Base-by-base conservation (phyloP, 2,888 invertebrate genomes). In the Lasioglossum zephyrum region DNA sequence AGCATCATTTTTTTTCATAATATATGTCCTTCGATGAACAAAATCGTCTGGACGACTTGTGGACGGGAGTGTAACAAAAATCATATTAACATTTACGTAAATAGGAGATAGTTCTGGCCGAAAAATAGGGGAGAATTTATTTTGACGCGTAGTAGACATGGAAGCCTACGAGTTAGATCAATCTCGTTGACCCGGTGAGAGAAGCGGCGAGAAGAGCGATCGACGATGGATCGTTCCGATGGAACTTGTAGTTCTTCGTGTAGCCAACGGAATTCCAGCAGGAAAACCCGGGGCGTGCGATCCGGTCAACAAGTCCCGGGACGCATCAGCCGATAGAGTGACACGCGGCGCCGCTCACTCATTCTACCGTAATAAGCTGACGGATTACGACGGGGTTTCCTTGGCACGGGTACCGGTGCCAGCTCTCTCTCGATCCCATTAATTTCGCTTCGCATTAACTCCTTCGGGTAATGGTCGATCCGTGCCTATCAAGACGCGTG, bases 371-470 rank as follows among this genome's bases (percentile, higher is more conserved):
- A 91, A 91, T 91, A 91, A 92, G 87, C 92, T 88, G 92, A 92
- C 88, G 89, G 92, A 92, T 93, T 92, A 93, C 87, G 88, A 87
- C 88, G 88, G 91, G 92, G 91, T 90, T 92, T 92, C 91, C 89
- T 92, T 91, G 86, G 87, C 83, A 81, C 85, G 87, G 88, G 87
- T 63, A 31, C 63, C 86, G 83, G 77, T 86, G 86, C 85, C 85
- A 85, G 88, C 87, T 36, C 36, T 84, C 88, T 89, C 88, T 89
- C 91, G 90, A 92, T 91, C 92, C 92, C 91, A 92, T 93, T 93
- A 93, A 93, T 93, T 92, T 93, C 92, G 89, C 92, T 92, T 91
- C 89, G 89, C 89, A 89, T 92, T 91, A 91, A 89, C 87, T 90
- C 84, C 86, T 53, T 73, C 63, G 84, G 86, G 89, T 89, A 92